Percentiles rank a stretch among this genome's conserved stretches.
Conservation (phyloP, 2,888 invertebrate species). For the Nesidiocoris tenuis region DNA sequence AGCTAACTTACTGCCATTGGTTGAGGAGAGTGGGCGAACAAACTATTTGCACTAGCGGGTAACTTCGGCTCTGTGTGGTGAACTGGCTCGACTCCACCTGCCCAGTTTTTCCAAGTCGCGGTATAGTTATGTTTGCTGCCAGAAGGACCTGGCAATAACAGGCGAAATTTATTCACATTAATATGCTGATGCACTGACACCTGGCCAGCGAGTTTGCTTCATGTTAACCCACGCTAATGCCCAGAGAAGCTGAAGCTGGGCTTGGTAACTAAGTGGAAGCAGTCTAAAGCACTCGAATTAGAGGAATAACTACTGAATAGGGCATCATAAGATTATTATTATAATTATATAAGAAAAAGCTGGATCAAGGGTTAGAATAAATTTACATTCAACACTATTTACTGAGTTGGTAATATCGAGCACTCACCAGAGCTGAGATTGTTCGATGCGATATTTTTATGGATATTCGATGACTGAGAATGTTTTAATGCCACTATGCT, state of each 20-base stretch:
- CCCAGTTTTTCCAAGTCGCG: constrained; percentile 40
- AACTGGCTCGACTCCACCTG: constrained; percentile 23
- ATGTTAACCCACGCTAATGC: too few species aligned
- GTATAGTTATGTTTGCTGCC: constrained; percentile 8
- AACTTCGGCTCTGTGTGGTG: constrained; percentile 6
- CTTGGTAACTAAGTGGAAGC: too few species aligned
- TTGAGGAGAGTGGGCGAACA: constrained; percentile 43
- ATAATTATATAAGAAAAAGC: too few species aligned
- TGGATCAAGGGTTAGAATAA: too few species aligned
- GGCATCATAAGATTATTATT: too few species aligned
- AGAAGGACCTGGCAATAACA: constrained; percentile 8
- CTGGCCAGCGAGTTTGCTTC: too few species aligned
- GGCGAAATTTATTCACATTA: neutral
- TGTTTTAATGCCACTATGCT: constrained; percentile 36
- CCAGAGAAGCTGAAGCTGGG: too few species aligned
- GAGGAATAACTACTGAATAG: too few species aligned
- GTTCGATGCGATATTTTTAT: neutral
- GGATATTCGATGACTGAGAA: neutral
- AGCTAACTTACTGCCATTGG: constrained; percentile 29
- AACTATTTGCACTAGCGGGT: constrained; percentile 36
- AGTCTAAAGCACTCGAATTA: too few species aligned
- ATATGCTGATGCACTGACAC: too few species aligned
- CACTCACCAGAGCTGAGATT: neutral
- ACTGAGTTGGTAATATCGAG: too few species aligned
- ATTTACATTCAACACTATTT: too few species aligned